Conservation (phyloP, 2,113 vertebrate species). For the Pachypanchax playfairii region DNA sequence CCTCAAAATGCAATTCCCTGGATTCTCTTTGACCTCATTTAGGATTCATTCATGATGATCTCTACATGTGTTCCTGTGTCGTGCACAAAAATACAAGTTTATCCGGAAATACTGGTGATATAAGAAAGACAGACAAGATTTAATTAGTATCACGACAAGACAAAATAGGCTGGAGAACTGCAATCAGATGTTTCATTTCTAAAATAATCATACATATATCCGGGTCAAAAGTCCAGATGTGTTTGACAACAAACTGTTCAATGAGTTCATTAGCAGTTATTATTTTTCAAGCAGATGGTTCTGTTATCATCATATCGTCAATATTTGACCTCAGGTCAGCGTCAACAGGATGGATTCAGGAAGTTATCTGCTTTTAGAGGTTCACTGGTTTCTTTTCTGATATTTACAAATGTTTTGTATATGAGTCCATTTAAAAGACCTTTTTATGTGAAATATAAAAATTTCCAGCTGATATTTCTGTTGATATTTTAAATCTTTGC, state of each 20-base stretch:
- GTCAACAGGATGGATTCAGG: neutral
- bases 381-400: no score
- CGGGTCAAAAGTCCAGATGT: no score
- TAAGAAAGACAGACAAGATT: neutral
- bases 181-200: no score
- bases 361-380: no score
- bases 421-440: no score
- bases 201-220: no score
- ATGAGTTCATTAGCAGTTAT: neutral
- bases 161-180: no score
- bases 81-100: neutral
- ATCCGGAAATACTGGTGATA: constrained; percentile 1
- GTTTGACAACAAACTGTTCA: neutral
- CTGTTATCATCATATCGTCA: neutral
- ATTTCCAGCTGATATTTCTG: no score
- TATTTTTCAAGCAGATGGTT: neutral
- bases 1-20: neutral
- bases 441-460: no score
- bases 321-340: neutral
- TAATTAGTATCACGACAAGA: neutral
- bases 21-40: neutral
- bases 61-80: neutral
- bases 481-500: no score
- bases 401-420: no score
- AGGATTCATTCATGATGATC: neutral